Evolutionary conservation across 2,113 vertebrate genomes (phyloP).

Genomic region (Malurus elegans): DNA sequence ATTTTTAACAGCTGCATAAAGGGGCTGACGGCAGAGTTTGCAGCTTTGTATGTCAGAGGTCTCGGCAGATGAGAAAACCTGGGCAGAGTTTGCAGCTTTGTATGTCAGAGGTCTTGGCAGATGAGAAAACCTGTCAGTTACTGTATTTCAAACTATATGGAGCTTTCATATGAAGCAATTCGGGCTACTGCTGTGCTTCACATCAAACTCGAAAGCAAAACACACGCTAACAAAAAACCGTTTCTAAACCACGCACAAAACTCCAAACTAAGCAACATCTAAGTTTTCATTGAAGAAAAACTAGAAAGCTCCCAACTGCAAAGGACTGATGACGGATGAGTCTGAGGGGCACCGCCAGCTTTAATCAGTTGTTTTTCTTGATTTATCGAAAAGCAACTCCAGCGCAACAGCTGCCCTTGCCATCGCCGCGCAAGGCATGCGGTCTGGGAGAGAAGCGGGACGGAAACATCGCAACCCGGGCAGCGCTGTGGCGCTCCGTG

Average conservation of each 20-base stretch:
- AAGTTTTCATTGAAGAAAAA: background rate
- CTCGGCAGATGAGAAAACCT: background rate
- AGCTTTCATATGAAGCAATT: background rate
- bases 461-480: accelerated
- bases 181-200: background rate
- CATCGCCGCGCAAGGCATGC: accelerated
- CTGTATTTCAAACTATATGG: accelerated
- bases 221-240: accelerated
- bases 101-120: background rate
- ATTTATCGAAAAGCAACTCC: background rate
- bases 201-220: background rate
- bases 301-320: background rate
- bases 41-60: background rate
- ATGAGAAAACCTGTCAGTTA: background rate
- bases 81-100: background rate
- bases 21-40: background rate
- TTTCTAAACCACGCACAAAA: background rate
- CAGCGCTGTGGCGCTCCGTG: background rate
- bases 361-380: accelerated
- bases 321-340: accelerated
- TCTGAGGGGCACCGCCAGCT: background rate
- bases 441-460: background rate
- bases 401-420: background rate
- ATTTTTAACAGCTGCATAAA: background rate
- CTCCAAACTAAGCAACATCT: background rate